Evolutionary conservation across 2,797 vertebrate species (phyloP).

Genomic region (Gastrophryne carolinensis): DNA sequence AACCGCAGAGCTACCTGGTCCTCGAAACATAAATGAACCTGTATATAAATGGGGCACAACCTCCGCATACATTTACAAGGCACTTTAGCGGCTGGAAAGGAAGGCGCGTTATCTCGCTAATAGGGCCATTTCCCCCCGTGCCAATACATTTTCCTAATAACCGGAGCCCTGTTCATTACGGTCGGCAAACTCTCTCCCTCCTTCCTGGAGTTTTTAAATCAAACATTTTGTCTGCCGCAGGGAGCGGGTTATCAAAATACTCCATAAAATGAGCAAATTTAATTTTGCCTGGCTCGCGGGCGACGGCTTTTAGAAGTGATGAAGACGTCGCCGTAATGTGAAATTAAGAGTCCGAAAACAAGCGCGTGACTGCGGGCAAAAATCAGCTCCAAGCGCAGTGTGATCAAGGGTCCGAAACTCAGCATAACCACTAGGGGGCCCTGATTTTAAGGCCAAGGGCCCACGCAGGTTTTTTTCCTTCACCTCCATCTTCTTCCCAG

Average conservation of each 20-base stretch:
- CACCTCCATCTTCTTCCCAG: no score
- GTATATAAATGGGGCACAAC: not conserved
- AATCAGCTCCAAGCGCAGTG: no score
- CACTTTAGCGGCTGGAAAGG: not conserved
- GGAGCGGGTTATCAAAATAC: not conserved
- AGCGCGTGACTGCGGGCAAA: not conserved
- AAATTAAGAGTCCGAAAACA: not conserved
- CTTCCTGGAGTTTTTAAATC: conserved; percentile 25
- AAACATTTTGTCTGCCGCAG: conserved; percentile 20
- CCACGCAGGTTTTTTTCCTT: no score
- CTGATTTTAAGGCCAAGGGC: no score
- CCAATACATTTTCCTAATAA: not conserved
- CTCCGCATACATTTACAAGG: not conserved
- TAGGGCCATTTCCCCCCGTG: not conserved
- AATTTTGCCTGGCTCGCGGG: conserved; percentile 12
- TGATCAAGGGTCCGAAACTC: no score
- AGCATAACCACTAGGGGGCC: no score
- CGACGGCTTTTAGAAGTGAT: not conserved
- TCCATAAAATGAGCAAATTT: conserved; percentile 18
- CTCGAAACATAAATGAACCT: not conserved
- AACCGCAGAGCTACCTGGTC: not conserved
- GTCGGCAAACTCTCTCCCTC: conserved; percentile 1
- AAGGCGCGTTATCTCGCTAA: conserved; percentile 5
- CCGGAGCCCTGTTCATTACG: not conserved
- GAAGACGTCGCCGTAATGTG: not conserved